A percentile compares a stretch with the other conserved stretches of the same genome.
Evolutionary conservation across 2,888 invertebrate genomes (phyloP).

Genomic region (Hemicrepidius hirtus): DNA sequence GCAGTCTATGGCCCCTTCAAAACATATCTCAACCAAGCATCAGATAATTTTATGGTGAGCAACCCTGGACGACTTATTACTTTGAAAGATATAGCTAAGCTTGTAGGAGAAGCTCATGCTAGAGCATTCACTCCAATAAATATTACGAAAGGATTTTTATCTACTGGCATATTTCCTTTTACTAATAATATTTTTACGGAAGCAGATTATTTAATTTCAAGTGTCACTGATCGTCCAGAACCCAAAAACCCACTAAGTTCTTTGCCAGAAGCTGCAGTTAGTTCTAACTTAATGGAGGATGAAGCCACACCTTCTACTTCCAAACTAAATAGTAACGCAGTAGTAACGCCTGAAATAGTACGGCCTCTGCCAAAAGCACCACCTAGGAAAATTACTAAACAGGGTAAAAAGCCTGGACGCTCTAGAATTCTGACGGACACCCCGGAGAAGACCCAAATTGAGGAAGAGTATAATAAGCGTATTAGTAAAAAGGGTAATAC

Average conservation of each 20-base stretch:
- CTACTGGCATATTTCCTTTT: slow-evolving; percentile 55
- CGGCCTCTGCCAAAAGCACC: background rate
- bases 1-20: slow-evolving; percentile 61
- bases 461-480: too few species aligned
- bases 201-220: background rate
- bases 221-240: background rate
- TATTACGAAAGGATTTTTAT: slow-evolving; percentile 52
- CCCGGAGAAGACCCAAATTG: slow-evolving; percentile 17
- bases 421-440: slow-evolving; percentile 7
- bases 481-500: too few species aligned
- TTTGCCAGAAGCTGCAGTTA: too few species aligned
- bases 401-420: background rate
- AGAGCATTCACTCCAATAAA: slow-evolving; percentile 53
- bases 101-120: slow-evolving; percentile 48
- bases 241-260: too few species aligned
- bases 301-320: too few species aligned
- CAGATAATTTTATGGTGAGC: slow-evolving; percentile 54
- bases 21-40: slow-evolving; percentile 53
- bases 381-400: too few species aligned
- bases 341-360: background rate
- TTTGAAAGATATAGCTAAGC: slow-evolving; percentile 54
- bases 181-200: slow-evolving; percentile 29
- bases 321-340: too few species aligned
- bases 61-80: slow-evolving; percentile 59
- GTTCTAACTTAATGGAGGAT: background rate